Base-by-base conservation (phyloP, 2,113 vertebrate species). In the Sinocyclocheilus anshuiensis region DNA sequence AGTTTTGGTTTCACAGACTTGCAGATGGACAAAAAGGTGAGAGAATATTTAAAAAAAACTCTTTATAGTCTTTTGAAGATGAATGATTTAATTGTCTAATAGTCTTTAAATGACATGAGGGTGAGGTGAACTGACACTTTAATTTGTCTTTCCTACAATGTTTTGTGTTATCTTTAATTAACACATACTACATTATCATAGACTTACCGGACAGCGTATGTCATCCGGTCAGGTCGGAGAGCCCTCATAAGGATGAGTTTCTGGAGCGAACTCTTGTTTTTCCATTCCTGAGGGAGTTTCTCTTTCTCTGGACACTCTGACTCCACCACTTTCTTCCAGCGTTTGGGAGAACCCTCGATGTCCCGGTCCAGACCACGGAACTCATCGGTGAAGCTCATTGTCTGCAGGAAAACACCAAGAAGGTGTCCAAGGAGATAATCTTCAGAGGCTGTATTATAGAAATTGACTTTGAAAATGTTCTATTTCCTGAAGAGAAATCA, bases 261-360 rank as follows among this genome's bases (percentile, higher is more conserved):
- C 89, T 96, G 94, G 48, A 95, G 92, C 33, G 91, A 95, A 86
- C 90, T 94, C 90, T 95, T 94, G 53, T 87, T 91, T 89, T 96
- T 96, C 94, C 93, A 94, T 77, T 94, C 94, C 90, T 94, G 94
- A 39, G 93, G 93, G 76, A 95, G 94, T 85, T 87, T 96, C 87
- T 96, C 91, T 88, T 95, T 95, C 91, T 96, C 94, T 1, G 95
- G 93, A 93, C 89, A 94, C 89, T 95, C 93, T 0, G 95, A 94
- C 91, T 94, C 91, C 61, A 94, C 93, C 24, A 91, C 61, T 91
- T 96, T 96, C 91, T 90, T 92, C 95, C 94, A 92, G 90, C 91
- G 92, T 87, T 94, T 94, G 1, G 91, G 91, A 11, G 95, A 96
- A 13, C 91, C 94, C 92, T 96, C 94, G 2, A 93, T 95, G 84